These are phyloP conservation scores for Sigmodon hispidus DNA, from an alignment of 2,113 vertebrate species.

Conservation along the genomic window DNA sequence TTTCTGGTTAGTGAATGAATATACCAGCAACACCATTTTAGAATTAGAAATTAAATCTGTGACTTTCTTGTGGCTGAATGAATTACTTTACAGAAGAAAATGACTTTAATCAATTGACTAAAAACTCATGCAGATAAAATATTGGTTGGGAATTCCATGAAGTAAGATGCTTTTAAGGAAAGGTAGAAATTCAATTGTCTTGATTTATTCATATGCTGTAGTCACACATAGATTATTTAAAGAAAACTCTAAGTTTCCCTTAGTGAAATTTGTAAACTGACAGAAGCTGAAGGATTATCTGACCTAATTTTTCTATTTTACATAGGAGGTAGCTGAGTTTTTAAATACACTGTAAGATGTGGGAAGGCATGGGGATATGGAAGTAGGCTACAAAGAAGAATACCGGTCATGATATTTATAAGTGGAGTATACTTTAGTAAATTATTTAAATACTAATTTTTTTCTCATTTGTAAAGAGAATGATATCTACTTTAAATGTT, in stretches of 20 bases:
- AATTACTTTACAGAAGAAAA: neutral
- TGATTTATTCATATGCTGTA: neutral
- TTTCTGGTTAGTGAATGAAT: constrained; percentile 14
- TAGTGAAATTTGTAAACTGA: neutral
- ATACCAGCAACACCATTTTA: neutral
- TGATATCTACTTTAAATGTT: neutral
- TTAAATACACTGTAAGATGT: neutral
- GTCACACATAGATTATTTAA: neutral
- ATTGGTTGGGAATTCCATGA: neutral
- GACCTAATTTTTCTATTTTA: neutral
- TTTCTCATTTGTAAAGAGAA: neutral
- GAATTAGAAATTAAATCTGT: constrained; percentile 1
- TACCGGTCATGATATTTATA: neutral
- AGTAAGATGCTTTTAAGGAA: neutral
- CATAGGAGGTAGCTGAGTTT: neutral
- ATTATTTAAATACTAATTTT: neutral
- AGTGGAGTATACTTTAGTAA: neutral
- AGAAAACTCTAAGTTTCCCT: neutral
- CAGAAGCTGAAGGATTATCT: neutral
- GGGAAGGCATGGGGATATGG: neutral
- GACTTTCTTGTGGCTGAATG: neutral
- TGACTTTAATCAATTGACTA: neutral
- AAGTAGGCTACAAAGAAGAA: no score
- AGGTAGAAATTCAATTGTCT: neutral
- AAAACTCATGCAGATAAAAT: neutral